Base-by-base conservation (phyloP, 2,888 invertebrate species). In the Acleris sparsana region DNA sequence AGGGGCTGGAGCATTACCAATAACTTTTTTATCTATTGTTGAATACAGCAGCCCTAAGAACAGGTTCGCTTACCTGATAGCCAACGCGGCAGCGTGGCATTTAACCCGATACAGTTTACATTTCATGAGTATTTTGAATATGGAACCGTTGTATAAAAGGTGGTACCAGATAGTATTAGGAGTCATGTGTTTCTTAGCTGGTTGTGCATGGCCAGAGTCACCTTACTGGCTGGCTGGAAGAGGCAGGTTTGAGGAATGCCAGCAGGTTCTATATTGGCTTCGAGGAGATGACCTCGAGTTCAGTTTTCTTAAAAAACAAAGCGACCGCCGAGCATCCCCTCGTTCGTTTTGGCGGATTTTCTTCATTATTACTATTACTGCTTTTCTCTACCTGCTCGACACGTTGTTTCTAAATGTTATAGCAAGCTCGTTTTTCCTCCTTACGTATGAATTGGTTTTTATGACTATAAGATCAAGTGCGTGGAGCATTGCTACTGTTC, bases 11-110 rank as follows among this genome's bases (percentile, higher is more conserved):
- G 9, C 20, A 2, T 5, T 7, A 2, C 11, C 18, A 16, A 43
- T 55, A 3, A 43, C 17, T 7, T 2, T 33, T 1, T 16, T 55
- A 43, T 39, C 43, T n/a, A 43, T 55, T 16, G 16, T 43, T 3
- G 55, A 55, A 22, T 55, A 55, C n/a, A 17, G 43, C 17, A 5
- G 13, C 20, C 43, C 55, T 13, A 55, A 55, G 13, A 39, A 55
- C 18, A 55, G 55, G 13, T 55, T 55, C 1, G 33, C 20, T 7
- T 55, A 55, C 55, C 16, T 43, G 43, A 11, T 55, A 1, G 13
- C 7, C 5, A 55, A 55, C 43, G n/a, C 20, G 5, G 13, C 7
- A 11, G 3, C 16, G 2, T 43, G 11, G 2, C 5, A 7, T 39
- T 20, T 33, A 9, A 55, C 39, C 17, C n/a, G 29, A 5, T 18